Base-by-base conservation (phyloP, 2,113 vertebrate genomes). In the Morone chrysops region DNA sequence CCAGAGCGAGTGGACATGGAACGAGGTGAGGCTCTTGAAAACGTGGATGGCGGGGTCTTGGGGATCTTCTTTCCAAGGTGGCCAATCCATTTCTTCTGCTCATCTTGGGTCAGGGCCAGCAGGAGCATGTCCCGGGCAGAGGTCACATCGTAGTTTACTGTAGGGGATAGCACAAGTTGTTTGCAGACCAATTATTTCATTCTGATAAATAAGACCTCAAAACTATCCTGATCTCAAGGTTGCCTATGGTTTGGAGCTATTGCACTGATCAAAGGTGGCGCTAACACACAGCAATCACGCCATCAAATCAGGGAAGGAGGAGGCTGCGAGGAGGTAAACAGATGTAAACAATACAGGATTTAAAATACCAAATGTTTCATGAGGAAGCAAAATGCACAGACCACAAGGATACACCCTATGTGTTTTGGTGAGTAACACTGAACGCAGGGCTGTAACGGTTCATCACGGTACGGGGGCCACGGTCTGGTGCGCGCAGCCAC, bases 31-130 rank as follows among this genome's bases (percentile, higher is more conserved):
- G 97, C 96, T 91, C 98, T 96, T 68, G 97, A 96, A 93, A 99
- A 99, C 72, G 95, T 94, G 48, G 97, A 94, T 1, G 98, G 97
- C 20, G 98, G 98, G 5, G 97, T 98, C 90, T 99, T 99, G 50
- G 98, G 98, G 67, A 99, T 99, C 94, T 99, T 99, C 95, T 99
- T 99, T 93, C 98, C 96, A 81, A 99, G 97, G 91, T 99, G 98
- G 86, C 97, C 96, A 41, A 99, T 98, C 98, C 98, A 99, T 87
- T 98, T 99, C 93, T 99, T 99, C 94, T 99, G 98, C 92, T 99
- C 98, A 45, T 99, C 98, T 91, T 99, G 97, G 92, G 97, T 96
- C 84, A 97, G 94, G 9, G 98, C 98, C 92, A 99, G 87, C 72
- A 99, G 93, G 82, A 99, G 95, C 97, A 99, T 97, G 95, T 99